Base-by-base conservation (phyloP, 2,888 invertebrate genomes). In the Orthosia gothica region DNA sequence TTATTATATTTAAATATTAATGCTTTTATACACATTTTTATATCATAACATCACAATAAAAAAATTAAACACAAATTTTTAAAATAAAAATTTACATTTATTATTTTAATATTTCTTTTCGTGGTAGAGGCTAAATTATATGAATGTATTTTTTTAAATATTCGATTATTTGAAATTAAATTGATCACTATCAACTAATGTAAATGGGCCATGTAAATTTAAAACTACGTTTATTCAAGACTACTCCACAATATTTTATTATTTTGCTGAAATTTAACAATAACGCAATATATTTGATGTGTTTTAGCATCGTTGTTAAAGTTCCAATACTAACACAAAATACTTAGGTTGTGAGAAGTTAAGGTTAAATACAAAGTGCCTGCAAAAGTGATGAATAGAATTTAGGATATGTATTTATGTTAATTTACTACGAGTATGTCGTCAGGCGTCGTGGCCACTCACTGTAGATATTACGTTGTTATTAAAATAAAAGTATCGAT, bases 241-340 rank as follows among this genome's bases (percentile, higher is more conserved):
- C 9, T 45, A 20, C 61, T 45, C 16, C 16, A 26, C 12, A 32
- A 65, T 45, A 45, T 62, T 26, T 32, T 52, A 45, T 55, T 76
- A 15, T 55, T 80, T 78, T 57, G 20, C 26, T 18, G 13, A 55
- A 57, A 50, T n/a, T 26, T 55, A 61, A 66, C 32, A 54, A 64
- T 55, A 54, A 32, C 32, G 61, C 45, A 15, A 54, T 68, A 23
- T 82, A 79, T 83, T 86, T 76, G 85, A 85, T 86, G 85, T 79
- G 85, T 85, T 85, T 81, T 85, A 85, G 85, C 85, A 85, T 85
- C 86, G 70, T 70, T 76, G 81, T 78, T 70, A 70, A 55, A 58
- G 45, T 80, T 67, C 23, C 69, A 63, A 23, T 69, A 58, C 65
- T 70, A 72, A 70, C 63, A 16, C 52, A 55, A 40, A 54, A 47